Evolutionary conservation across 2,113 vertebrate genomes (phyloP).

Genomic region (Megaleporinus macrocephalus): DNA sequence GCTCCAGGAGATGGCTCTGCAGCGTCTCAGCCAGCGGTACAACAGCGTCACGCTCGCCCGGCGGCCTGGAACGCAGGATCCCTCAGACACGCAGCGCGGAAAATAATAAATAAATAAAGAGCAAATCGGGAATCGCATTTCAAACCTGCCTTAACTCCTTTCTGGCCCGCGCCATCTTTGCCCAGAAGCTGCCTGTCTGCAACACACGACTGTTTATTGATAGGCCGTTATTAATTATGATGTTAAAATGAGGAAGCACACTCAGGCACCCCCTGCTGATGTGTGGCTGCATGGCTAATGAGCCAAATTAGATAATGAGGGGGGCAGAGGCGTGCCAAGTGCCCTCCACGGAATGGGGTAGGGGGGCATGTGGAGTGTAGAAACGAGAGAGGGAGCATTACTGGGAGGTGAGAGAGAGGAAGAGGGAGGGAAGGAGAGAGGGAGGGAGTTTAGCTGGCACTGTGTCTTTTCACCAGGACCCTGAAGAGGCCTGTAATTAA

Average conservation of each 20-base stretch:
- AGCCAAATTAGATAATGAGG: slow-evolving; percentile 61
- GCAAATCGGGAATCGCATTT: slow-evolving; percentile 45
- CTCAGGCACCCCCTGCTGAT: slow-evolving; percentile 51
- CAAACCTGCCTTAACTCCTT: slow-evolving; percentile 36
- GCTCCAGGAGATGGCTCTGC: slow-evolving; percentile 7
- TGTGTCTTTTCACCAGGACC: slow-evolving; percentile 45
- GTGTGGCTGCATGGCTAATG: slow-evolving; percentile 54
- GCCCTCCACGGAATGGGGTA: slow-evolving; percentile 38
- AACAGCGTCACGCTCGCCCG: slow-evolving; percentile 28
- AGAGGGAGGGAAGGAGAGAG: slow-evolving; percentile 24
- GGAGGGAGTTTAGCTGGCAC: slow-evolving; percentile 45
- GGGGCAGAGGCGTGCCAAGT: slow-evolving; percentile 42
- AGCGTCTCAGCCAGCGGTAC: slow-evolving; percentile 6
- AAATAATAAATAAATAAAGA: slow-evolving; percentile 47
- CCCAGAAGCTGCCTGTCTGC: slow-evolving; percentile 25
- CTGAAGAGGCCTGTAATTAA: slow-evolving; percentile 56
- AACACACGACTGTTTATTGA: slow-evolving; percentile 43
- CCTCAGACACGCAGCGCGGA: slow-evolving; percentile 28
- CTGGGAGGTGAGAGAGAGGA: slow-evolving; percentile 19
- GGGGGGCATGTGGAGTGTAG: slow-evolving; percentile 10
- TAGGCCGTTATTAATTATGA: slow-evolving; percentile 51
- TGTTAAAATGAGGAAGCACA: slow-evolving; percentile 45
- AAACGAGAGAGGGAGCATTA: slow-evolving; percentile 29
- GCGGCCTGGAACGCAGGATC: slow-evolving; percentile 24
- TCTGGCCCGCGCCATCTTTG: background rate